A percentile compares a stretch with the other conserved stretches of the same genome.
Conservation (phyloP, 2,797 vertebrate genomes). For the Eospalax fontanierii region DNA sequence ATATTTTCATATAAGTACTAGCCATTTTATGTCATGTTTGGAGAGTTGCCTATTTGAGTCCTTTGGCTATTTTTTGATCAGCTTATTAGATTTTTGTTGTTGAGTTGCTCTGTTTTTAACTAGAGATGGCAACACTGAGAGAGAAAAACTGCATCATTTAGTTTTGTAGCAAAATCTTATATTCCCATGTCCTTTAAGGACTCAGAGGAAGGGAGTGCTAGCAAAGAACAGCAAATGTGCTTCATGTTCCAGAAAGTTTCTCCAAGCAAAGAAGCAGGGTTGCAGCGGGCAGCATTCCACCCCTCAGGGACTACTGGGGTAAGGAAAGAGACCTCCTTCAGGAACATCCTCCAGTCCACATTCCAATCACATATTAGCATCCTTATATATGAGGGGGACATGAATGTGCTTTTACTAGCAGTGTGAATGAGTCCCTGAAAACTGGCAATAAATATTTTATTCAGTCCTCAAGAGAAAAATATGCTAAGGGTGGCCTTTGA, state of each 20-base stretch:
- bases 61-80: background rate
- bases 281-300: background rate
- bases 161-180: constrained; percentile 17
- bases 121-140: background rate
- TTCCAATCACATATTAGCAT: background rate
- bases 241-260: background rate
- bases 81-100: background rate
- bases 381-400: background rate
- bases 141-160: background rate
- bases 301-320: background rate
- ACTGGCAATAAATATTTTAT: constrained; percentile 42
- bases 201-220: background rate
- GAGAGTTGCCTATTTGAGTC: background rate
- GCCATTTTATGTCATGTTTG: background rate
- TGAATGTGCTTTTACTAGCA: background rate
- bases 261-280: background rate
- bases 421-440: background rate
- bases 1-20: background rate
- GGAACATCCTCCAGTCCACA: background rate
- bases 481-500: background rate
- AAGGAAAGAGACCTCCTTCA: background rate
- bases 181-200: background rate
- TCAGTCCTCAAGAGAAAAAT: constrained; percentile 49
- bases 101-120: background rate
- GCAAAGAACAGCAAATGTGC: background rate